Conservation (phyloP, 1,140 invertebrate genomes). For the Paraescarpia echinospica region DNA sequence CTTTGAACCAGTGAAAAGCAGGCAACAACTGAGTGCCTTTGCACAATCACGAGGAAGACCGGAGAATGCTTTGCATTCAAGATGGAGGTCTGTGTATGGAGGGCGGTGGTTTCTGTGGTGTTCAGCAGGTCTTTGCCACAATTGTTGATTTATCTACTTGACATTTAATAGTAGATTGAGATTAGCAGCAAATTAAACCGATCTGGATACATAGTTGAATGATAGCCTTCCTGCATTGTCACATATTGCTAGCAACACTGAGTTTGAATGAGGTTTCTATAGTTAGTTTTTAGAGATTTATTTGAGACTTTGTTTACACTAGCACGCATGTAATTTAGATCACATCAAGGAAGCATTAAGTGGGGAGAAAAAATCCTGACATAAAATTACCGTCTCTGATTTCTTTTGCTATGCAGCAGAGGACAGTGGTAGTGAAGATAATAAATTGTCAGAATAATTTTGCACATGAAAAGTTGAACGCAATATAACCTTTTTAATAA, state of each 20-base stretch:
- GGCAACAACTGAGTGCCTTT: not conserved
- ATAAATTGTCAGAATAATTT: not conserved
- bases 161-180: slow-evolving; percentile 1
- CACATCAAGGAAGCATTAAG: not conserved
- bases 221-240: not conserved
- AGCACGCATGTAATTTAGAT: not conserved
- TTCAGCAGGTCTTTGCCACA: not conserved
- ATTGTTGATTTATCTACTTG: slow-evolving; percentile 1
- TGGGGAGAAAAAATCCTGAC: not conserved
- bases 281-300: not conserved
- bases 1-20: not conserved
- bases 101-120: not conserved
- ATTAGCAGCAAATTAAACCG: not conserved
- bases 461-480: not conserved
- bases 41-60: not conserved
- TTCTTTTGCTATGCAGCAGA: not conserved
- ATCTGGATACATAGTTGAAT: not conserved
- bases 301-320: not conserved
- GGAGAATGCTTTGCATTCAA: not conserved
- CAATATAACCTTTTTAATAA: no score
- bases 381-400: not conserved
- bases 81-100: not conserved
- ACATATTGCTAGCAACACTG: not conserved
- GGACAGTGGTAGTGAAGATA: not conserved
- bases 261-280: not conserved